Percentiles rank a stretch among this genome's conserved stretches.
These are phyloP conservation scores for Patella pellucida DNA, from an alignment of 2,888 invertebrate species.

Conservation along the genomic window DNA sequence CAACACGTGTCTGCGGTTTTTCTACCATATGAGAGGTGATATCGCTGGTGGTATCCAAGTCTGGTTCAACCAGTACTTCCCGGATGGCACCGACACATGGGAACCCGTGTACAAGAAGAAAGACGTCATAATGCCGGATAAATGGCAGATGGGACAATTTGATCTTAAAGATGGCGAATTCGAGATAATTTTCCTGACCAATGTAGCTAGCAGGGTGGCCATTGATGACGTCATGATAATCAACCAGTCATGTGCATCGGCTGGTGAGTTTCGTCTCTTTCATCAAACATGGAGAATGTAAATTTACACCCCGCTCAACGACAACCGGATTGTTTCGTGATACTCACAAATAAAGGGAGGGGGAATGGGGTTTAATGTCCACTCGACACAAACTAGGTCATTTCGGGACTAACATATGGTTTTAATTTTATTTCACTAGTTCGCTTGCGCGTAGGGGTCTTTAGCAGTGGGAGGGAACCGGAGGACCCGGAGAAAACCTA, in stretches of 20 bases:
- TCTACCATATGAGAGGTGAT: constrained; percentile 53
- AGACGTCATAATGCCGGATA: constrained; percentile 34
- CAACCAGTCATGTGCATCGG: constrained; percentile 45
- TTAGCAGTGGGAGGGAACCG: no score
- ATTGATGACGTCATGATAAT: constrained; percentile 56
- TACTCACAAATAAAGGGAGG: no score
- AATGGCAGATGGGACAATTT: constrained; percentile 55
- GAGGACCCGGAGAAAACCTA: no score
- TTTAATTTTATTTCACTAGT: no score
- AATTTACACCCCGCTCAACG: no score
- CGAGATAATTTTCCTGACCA: constrained; percentile 46
- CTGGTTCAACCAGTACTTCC: constrained; percentile 30
- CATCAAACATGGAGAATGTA: neutral
- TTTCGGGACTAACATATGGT: no score
- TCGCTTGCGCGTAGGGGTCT: no score
- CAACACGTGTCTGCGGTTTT: constrained; percentile 58
- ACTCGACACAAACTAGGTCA: no score
- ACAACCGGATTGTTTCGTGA: no score
- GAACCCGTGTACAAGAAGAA: constrained; percentile 8
- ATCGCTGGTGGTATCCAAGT: constrained; percentile 40
- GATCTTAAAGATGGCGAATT: constrained; percentile 45
- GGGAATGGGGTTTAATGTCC: no score
- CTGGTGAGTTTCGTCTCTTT: constrained; percentile 41
- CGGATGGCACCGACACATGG: neutral
- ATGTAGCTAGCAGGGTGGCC: constrained; percentile 42